A percentile compares a stretch with the other conserved stretches of the same genome.
Evolutionary conservation across 2,797 vertebrate species (phyloP).

Genomic region (Cichlasoma orientale): DNA sequence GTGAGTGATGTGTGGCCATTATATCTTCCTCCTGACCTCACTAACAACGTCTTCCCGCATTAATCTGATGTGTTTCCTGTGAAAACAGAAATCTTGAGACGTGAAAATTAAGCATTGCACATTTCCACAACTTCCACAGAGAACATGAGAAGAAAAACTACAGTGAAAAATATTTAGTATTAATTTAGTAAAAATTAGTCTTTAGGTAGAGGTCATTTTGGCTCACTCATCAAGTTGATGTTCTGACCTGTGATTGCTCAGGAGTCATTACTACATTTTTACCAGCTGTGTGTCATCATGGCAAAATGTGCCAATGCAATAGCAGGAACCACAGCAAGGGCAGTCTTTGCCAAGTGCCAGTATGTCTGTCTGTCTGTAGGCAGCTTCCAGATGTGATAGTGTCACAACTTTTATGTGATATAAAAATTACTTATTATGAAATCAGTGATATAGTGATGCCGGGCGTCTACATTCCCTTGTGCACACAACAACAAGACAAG

Average conservation of each 20-base stretch:
- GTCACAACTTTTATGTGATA: too few species aligned
- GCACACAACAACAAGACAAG: not conserved
- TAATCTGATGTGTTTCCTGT: constrained; percentile 13
- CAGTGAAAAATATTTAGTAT: not conserved
- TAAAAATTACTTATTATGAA: too few species aligned
- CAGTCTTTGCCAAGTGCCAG: not conserved
- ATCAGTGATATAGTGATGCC: not conserved
- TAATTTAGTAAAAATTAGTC: too few species aligned
- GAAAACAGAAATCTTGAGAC: constrained; percentile 6
- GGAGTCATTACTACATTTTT: not conserved
- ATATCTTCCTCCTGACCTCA: not conserved
- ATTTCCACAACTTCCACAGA: not conserved
- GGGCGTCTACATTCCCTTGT: not conserved
- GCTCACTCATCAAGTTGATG: too few species aligned
- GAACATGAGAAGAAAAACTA: not conserved
- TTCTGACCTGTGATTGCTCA: not conserved
- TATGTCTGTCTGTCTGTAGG: not conserved
- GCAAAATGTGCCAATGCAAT: not conserved
- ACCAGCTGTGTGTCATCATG: not conserved
- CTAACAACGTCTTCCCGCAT: not conserved
- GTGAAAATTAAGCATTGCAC: not conserved
- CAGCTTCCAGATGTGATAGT: not conserved
- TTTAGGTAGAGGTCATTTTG: too few species aligned
- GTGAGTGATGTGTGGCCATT: not conserved
- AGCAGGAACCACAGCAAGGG: too few species aligned